A percentile compares a stretch with the other conserved stretches of the same genome.
phyloP scores from a whole-genome alignment of 1,140 invertebrate genomes.

The Listronotus bonariensis region DNA sequence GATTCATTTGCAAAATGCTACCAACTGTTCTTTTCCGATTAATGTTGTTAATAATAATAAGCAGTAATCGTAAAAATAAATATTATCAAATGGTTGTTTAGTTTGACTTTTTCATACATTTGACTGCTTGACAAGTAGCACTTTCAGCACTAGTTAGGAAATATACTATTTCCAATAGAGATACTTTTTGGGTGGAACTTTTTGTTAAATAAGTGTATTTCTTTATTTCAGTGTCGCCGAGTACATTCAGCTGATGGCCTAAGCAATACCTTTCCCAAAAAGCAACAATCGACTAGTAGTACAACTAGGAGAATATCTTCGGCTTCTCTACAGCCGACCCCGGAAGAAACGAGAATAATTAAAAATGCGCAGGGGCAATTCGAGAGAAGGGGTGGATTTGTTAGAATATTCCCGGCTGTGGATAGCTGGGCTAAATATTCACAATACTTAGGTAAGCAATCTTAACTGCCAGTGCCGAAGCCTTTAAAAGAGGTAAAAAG shows the following conservation, averaged over 20 bases:
- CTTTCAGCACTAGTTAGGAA: no score
- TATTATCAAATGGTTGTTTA: no score
- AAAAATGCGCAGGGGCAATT: constrained; percentile 81
- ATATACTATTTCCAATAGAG: not conserved
- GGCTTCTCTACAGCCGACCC: constrained; percentile 60
- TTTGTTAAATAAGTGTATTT: not conserved
- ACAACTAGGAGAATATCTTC: constrained; percentile 51
- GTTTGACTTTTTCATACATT: no score
- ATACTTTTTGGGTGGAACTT: not conserved
- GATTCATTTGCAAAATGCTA: no score
- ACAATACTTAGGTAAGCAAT: constrained; percentile 67
- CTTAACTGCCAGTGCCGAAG: no score
- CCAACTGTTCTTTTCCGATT: no score
- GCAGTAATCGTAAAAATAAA: no score
- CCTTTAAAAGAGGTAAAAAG: no score
- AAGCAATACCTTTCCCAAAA: constrained; percentile 54
- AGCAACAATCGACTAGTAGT: constrained; percentile 41
- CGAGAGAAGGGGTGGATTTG: constrained; percentile 83
- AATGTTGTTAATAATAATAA: no score
- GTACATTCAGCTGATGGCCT: constrained; percentile 71
- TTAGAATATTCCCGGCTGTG: constrained; percentile 87
- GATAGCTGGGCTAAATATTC: constrained; percentile 85
- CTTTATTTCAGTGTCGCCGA: constrained; percentile 65
- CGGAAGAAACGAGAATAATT: constrained; percentile 81
- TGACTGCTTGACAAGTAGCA: no score